These are phyloP conservation scores for Sebastes oblongus DNA, from an alignment of 2,797 vertebrate species.

Conservation along the genomic window DNA sequence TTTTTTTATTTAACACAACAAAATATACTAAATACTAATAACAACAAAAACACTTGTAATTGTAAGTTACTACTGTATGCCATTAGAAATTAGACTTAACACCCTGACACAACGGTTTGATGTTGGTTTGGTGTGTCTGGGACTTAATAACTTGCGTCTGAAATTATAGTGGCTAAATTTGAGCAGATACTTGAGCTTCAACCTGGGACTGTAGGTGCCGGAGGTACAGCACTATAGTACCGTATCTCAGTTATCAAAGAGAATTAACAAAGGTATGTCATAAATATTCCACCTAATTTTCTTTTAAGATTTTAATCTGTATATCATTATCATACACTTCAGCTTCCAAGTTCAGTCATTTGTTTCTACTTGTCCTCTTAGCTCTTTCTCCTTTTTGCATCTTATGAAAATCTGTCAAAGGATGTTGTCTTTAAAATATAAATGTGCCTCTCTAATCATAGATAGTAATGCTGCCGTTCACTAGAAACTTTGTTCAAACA, in stretches of 20 bases:
- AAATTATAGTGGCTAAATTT: background rate
- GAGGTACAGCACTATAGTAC: background rate
- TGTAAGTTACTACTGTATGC: background rate
- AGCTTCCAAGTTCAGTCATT: no score
- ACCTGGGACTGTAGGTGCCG: background rate
- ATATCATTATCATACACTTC: no score
- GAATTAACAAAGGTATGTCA: background rate
- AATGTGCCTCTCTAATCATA: constrained; percentile 2
- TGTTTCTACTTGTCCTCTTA: no score
- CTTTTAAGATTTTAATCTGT: no score
- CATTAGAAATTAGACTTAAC: background rate
- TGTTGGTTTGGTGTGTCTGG: accelerated
- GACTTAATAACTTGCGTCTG: background rate
- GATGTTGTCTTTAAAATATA: constrained; percentile 14
- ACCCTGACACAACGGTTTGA: background rate
- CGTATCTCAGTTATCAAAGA: background rate
- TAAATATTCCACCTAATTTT: no score
- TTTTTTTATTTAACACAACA: background rate
- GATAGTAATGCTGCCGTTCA: background rate
- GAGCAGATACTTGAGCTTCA: background rate
- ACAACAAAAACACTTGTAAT: background rate
- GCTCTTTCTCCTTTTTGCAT: no score
- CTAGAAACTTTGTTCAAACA: background rate
- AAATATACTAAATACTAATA: background rate
- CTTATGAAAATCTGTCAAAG: background rate